Percentiles rank a stretch among this genome's conserved stretches.
Conservation (phyloP, 2,113 vertebrate genomes). For the Mustelus asterias region DNA sequence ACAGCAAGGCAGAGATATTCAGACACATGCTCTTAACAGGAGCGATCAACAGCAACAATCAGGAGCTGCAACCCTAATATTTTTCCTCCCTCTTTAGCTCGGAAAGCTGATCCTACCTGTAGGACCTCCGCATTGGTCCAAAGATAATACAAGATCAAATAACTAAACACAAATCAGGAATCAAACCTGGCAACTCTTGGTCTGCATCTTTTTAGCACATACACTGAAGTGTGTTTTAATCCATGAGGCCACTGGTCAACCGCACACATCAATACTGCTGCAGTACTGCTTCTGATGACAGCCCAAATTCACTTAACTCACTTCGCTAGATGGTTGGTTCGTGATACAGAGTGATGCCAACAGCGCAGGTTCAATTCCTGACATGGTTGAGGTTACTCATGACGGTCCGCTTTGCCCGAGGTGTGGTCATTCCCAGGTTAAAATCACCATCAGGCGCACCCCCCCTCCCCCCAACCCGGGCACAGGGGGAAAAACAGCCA, state of each 20-base stretch:
- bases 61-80: not conserved
- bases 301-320: too few species aligned
- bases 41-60: not conserved
- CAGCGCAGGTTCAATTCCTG: too few species aligned
- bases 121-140: not conserved
- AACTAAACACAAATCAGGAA: not conserved
- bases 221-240: not conserved
- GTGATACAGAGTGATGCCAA: too few species aligned
- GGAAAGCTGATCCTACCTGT: not conserved
- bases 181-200: not conserved
- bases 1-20: not conserved
- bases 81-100: not conserved
- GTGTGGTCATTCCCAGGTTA: too few species aligned
- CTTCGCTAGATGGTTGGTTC: too few species aligned
- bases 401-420: too few species aligned
- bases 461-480: too few species aligned
- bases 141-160: not conserved
- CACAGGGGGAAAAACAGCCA: too few species aligned
- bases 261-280: not conserved
- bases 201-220: not conserved
- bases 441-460: too few species aligned
- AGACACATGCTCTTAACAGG: not conserved
- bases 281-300: not conserved
- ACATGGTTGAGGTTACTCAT: too few species aligned
- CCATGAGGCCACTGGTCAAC: not conserved